Percentiles rank a stretch among this genome's conserved stretches.
These are phyloP conservation scores for Trinectes maculatus DNA, from an alignment of 2,113 vertebrate species.

Conservation along the genomic window DNA sequence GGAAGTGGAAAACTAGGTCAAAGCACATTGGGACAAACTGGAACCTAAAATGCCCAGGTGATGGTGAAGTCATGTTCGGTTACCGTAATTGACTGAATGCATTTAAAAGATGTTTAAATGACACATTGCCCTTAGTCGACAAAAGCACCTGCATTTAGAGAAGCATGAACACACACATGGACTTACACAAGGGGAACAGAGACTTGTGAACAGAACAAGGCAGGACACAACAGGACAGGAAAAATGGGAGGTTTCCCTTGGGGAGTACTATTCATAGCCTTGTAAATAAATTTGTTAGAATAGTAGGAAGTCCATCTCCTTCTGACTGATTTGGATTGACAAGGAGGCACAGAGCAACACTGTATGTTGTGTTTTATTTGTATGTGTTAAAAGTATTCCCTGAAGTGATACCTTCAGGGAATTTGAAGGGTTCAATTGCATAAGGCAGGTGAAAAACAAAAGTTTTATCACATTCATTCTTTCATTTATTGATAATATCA, in stretches of 20 bases:
- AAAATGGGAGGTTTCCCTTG: slow-evolving; percentile 39
- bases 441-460: background rate
- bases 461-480: no score
- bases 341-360: slow-evolving; percentile 30
- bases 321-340: slow-evolving; percentile 42
- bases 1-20: slow-evolving; percentile 36
- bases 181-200: slow-evolving; percentile 28
- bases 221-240: slow-evolving; percentile 30
- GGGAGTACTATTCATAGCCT: slow-evolving; percentile 66
- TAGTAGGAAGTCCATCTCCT: slow-evolving; percentile 65
- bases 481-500: no score
- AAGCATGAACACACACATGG: background rate
- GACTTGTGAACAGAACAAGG: slow-evolving; percentile 20
- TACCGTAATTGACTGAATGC: no score
- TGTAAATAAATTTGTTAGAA: slow-evolving; percentile 75
- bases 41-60: background rate
- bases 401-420: background rate
- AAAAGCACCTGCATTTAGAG: slow-evolving; percentile 53
- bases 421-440: background rate
- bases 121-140: slow-evolving; percentile 36
- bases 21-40: slow-evolving; percentile 18
- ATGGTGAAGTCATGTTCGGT: background rate
- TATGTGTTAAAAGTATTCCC: slow-evolving; percentile 8
- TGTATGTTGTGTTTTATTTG: slow-evolving; percentile 16
- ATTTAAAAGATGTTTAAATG: slow-evolving; percentile 10